A percentile compares a stretch with the other conserved stretches of the same genome.
These are phyloP conservation scores for Habroteleia sp. DNA, from an alignment of 2,888 invertebrate species.

Conservation along the genomic window DNA sequence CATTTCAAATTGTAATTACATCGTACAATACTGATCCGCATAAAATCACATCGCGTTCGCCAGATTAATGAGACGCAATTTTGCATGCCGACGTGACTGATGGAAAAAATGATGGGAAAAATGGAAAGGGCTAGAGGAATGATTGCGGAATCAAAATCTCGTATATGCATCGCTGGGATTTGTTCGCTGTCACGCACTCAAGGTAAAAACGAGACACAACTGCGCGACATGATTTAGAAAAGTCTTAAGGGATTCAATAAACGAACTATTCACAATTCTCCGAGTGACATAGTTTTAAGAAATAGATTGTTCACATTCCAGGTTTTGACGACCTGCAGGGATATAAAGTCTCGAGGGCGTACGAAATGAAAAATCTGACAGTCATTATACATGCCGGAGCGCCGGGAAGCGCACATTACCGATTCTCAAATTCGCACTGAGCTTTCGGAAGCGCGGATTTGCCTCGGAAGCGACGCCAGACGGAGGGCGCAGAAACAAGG, in stretches of 20 bases:
- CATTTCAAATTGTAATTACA: not conserved
- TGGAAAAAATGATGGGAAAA: too few relatives aligned
- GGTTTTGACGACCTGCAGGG: conserved; percentile 40
- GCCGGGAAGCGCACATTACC: conserved; percentile 14
- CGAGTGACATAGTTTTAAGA: conserved; percentile 49
- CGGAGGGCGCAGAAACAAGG: conserved; percentile 3
- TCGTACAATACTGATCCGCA: not conserved
- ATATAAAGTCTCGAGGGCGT: conserved; percentile 55
- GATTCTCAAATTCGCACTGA: conserved; percentile 40
- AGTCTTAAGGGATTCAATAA: conserved; percentile 39
- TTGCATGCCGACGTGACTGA: not conserved
- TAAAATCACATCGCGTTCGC: not conserved
- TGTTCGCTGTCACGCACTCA: conserved; percentile 5
- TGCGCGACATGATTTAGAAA: conserved; percentile 18
- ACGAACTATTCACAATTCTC: conserved; percentile 49
- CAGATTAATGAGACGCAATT: conserved; percentile 3
- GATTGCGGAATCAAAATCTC: conserved; percentile 7
- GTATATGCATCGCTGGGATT: conserved; percentile 6
- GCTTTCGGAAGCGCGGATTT: conserved; percentile 40
- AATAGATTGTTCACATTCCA: conserved; percentile 39
- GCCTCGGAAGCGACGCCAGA: conserved; percentile 15
- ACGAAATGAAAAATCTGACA: conserved; percentile 53
- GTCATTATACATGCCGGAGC: conserved; percentile 32
- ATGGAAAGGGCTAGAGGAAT: not conserved
- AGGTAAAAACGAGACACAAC: conserved; percentile 32